A percentile compares a stretch with the other conserved stretches of the same genome.
Evolutionary conservation across 1,140 invertebrate species (phyloP).

Genomic region (Achroia grisella): DNA sequence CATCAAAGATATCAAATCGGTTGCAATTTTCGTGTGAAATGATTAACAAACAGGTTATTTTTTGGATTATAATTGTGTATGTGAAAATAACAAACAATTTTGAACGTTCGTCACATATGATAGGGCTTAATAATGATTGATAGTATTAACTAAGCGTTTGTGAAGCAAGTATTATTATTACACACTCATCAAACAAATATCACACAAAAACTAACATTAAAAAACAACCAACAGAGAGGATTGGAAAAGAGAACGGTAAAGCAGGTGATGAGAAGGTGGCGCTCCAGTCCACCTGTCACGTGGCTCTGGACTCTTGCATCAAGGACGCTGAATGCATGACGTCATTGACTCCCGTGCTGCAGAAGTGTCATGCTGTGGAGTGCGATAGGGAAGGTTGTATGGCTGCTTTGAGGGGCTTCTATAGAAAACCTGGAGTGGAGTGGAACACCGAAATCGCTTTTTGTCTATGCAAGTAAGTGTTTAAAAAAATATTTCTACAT

Average conservation of each 20-base stretch:
- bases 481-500: conserved; percentile 5
- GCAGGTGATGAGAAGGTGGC: conserved; percentile 62
- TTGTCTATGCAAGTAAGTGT: conserved; percentile 92
- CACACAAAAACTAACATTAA: conserved; percentile 18
- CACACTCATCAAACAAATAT: conserved; percentile 20
- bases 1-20: background rate
- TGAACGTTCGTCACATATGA: background rate
- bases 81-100: too few relatives aligned
- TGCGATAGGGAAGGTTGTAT: conserved; percentile 91
- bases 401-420: conserved; percentile 89
- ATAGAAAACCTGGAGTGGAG: conserved; percentile 83
- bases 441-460: conserved; percentile 92
- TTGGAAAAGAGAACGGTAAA: conserved; percentile 69
- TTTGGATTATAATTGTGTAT: too few relatives aligned
- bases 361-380: conserved; percentile 83
- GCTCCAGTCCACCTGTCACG: conserved; percentile 84
- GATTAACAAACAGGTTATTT: too few relatives aligned
- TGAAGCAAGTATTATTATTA: too few relatives aligned
- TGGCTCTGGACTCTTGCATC: conserved; percentile 83
- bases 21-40: background rate
- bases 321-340: conserved; percentile 84
- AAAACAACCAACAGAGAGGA: conserved; percentile 61
- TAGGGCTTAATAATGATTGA: background rate
- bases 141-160: background rate
- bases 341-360: conserved; percentile 85